Conservation (phyloP, 2,113 vertebrate species). For the Ailuropoda melanoleuca region DNA sequence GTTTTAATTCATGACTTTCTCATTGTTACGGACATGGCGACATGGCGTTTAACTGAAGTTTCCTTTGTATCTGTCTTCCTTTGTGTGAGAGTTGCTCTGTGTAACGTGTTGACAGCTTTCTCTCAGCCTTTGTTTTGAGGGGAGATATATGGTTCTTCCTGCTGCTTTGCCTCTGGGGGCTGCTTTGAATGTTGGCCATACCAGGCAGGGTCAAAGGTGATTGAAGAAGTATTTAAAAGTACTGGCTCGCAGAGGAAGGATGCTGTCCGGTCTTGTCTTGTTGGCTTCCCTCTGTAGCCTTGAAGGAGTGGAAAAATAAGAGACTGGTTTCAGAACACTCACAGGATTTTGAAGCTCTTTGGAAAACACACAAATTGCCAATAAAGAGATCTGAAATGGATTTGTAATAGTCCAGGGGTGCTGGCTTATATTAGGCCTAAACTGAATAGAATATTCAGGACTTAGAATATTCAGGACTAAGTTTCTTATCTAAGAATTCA, state of each 20-base stretch:
- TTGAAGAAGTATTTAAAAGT: not conserved
- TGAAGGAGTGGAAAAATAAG: not conserved
- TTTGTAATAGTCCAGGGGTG: not conserved
- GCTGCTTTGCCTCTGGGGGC: not conserved
- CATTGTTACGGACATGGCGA: not conserved
- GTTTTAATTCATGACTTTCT: not conserved
- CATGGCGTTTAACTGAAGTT: not conserved
- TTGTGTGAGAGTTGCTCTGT: not conserved
- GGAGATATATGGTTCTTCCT: not conserved
- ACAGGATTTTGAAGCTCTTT: not conserved
- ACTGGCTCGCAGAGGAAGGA: not conserved
- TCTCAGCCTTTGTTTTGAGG: not conserved
- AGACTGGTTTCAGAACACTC: not conserved
- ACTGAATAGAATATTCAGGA: not conserved
- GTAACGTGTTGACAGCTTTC: not conserved
- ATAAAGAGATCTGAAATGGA: not conserved
- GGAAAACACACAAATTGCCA: not conserved
- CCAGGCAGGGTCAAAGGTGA: not conserved
- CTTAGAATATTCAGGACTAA: no score
- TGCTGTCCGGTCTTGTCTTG: not conserved
- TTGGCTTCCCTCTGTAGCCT: not conserved
- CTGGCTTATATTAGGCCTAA: not conserved
- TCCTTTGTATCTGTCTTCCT: not conserved
- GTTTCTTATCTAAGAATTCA: constrained; percentile 22
- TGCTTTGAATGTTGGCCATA: not conserved